Conservation (phyloP, 2,797 vertebrate species). For the Gorsachius magnificus region DNA sequence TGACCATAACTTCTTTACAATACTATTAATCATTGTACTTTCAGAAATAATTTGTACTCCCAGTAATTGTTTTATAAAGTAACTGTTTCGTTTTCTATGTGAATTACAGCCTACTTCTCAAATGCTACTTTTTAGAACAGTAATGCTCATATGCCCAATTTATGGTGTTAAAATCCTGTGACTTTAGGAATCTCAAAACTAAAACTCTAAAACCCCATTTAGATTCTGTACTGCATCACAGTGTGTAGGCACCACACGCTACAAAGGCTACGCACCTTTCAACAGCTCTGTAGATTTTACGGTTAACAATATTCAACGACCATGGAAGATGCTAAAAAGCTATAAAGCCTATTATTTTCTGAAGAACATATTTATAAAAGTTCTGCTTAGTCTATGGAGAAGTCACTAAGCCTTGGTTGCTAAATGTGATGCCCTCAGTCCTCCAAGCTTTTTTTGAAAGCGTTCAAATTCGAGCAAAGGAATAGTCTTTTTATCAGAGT, state of each 20-base stretch:
- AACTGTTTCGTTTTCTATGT: background rate
- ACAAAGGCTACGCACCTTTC: background rate
- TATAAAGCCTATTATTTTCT: background rate
- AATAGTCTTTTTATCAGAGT: background rate
- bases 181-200: background rate
- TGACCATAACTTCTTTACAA: background rate
- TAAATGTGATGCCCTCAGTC: background rate
- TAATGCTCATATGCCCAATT: background rate
- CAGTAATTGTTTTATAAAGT: background rate
- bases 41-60: background rate
- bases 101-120: background rate
- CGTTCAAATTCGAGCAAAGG: background rate
- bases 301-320: background rate
- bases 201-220: background rate
- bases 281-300: background rate
- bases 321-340: background rate
- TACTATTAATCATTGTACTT: background rate
- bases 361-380: background rate
- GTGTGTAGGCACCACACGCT: background rate
- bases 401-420: background rate
- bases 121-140: background rate
- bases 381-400: background rate
- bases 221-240: background rate
- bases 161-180: background rate
- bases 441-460: background rate